A percentile compares a stretch with the other conserved stretches of the same genome.
phyloP scores from a whole-genome alignment of 1,140 invertebrate species.

The Brachionus rotundiformis region DNA sequence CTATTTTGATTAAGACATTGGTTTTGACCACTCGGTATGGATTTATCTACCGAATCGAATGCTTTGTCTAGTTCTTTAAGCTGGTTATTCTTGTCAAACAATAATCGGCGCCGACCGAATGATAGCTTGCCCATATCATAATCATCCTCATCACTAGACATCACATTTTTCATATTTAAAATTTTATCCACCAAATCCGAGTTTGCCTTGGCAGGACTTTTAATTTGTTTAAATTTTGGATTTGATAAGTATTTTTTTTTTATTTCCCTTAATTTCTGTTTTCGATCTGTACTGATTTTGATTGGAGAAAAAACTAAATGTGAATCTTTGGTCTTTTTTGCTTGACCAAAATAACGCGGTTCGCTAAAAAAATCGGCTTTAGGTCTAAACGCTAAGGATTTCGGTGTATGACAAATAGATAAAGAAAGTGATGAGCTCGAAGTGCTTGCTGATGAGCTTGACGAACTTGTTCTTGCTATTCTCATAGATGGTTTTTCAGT shows the following conservation, averaged over 20 bases:
- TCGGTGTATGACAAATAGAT: not conserved
- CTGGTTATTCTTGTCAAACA: not conserved
- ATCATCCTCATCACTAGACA: slow-evolving; percentile 31
- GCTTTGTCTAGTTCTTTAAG: slow-evolving; percentile 22
- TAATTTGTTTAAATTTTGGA: not conserved
- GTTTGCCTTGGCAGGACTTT: not conserved
- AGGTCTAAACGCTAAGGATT: not conserved
- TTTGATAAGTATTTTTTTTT: slow-evolving; percentile 32
- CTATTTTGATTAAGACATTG: not conserved
- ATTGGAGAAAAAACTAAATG: slow-evolving; percentile 15
- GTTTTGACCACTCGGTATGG: slow-evolving; percentile 20
- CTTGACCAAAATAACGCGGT: not conserved
- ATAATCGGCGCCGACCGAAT: not conserved
- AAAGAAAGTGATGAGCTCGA: not conserved
- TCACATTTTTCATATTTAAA: slow-evolving; percentile 23
- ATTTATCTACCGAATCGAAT: not conserved
- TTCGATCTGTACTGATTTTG: not conserved
- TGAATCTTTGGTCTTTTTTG: not conserved
- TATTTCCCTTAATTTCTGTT: slow-evolving; percentile 3
- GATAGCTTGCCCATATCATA: not conserved
- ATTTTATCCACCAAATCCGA: slow-evolving; percentile 1
- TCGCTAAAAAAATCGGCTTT: not conserved
- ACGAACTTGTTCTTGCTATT: not conserved
- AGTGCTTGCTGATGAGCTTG: not conserved
- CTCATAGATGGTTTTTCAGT: no score